These are phyloP conservation scores for Diabrotica virgifera DNA, from an alignment of 1,140 invertebrate species.

Conservation along the genomic window DNA sequence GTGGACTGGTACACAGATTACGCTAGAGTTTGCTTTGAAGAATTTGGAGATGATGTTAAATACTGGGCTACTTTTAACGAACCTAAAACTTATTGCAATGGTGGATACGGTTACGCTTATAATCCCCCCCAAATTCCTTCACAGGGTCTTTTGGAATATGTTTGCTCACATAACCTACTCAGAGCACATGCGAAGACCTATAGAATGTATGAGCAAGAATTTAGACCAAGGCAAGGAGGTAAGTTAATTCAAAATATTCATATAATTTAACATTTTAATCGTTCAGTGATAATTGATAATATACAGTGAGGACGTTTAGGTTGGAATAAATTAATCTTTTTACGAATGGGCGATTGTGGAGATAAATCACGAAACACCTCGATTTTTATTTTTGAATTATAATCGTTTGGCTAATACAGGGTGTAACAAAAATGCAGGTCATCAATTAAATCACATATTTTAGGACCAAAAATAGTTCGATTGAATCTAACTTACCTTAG, in stretches of 20 bases:
- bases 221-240: conserved; percentile 31
- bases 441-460: no score
- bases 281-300: background rate
- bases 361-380: background rate
- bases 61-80: conserved; percentile 55
- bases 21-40: conserved; percentile 28
- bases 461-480: no score
- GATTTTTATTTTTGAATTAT: no score
- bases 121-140: conserved; percentile 29
- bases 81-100: conserved; percentile 42
- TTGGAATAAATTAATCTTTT: no score
- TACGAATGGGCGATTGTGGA: background rate
- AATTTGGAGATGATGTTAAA: conserved; percentile 44
- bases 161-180: conserved; percentile 35
- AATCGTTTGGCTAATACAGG: no score
- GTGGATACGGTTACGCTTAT: conserved; percentile 29
- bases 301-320: no score
- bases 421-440: no score
- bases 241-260: background rate
- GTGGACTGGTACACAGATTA: conserved; percentile 40
- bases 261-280: no score
- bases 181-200: conserved; percentile 35
- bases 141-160: conserved; percentile 34
- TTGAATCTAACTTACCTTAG: no score
- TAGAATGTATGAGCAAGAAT: conserved; percentile 35